Percentiles rank a stretch among this genome's conserved stretches.
These are phyloP conservation scores for Aepyceros melampus DNA, from an alignment of 2,113 vertebrate genomes.

Conservation along the genomic window DNA sequence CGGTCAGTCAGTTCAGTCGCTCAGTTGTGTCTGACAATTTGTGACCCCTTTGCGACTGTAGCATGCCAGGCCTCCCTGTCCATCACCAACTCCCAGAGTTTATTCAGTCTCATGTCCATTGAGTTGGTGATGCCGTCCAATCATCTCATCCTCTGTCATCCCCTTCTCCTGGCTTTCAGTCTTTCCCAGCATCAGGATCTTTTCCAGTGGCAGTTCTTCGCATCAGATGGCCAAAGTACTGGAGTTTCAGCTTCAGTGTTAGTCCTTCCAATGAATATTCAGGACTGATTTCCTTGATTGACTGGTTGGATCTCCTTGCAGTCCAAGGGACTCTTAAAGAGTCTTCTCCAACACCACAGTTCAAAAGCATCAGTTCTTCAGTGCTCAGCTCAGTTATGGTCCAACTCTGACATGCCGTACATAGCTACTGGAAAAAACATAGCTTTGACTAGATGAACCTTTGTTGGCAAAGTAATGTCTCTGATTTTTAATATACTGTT, in stretches of 20 bases:
- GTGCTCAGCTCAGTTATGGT: neutral
- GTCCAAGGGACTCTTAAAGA: neutral
- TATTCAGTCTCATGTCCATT: neutral
- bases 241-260: neutral
- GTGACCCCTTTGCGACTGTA: neutral
- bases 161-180: neutral
- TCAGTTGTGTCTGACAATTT: neutral
- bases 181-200: neutral
- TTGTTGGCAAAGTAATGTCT: neutral
- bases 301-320: neutral
- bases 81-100: neutral
- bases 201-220: neutral
- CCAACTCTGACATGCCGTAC: neutral
- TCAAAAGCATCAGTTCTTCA: neutral
- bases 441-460: neutral
- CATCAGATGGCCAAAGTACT: neutral
- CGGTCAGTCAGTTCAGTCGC: neutral
- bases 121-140: neutral
- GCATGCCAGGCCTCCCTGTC: neutral
- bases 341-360: neutral
- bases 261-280: neutral
- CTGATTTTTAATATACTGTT: neutral
- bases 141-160: neutral
- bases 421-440: neutral
- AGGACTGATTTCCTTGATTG: neutral